Evolutionary conservation across 2,797 vertebrate species (phyloP).

Genomic region (Rhincodon typus): DNA sequence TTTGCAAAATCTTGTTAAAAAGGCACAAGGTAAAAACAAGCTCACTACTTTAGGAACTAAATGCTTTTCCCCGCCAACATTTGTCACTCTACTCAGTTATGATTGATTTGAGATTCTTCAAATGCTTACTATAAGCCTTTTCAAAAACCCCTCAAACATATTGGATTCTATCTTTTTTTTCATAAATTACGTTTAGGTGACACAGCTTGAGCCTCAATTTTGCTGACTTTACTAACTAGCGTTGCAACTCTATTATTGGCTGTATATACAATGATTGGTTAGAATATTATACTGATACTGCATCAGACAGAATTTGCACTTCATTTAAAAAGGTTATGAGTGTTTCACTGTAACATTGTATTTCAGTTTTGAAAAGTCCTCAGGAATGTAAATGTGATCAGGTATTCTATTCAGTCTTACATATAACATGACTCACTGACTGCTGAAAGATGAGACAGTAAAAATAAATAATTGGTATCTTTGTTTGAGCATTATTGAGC

Average conservation of each 20-base stretch:
- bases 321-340: not conserved
- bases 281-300: not conserved
- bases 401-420: not conserved
- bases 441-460: not conserved
- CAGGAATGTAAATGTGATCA: conserved; percentile 13
- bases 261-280: not conserved
- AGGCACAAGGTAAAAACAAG: not conserved
- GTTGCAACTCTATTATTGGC: not conserved
- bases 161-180: not conserved
- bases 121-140: not conserved
- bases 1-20: not conserved
- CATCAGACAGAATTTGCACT: not conserved
- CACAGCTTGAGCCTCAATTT: not conserved
- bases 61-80: not conserved
- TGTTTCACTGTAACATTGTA: not conserved
- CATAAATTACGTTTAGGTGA: not conserved
- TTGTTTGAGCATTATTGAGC: conserved; percentile 3
- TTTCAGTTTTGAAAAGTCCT: not conserved
- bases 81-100: not conserved
- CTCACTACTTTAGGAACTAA: not conserved
- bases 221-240: not conserved
- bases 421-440: not conserved
- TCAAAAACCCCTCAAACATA: not conserved
- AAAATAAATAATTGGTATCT: not conserved
- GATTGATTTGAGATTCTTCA: not conserved